Evolutionary conservation across 2,113 vertebrate genomes (phyloP).

Genomic region (Varanus salvator): DNA sequence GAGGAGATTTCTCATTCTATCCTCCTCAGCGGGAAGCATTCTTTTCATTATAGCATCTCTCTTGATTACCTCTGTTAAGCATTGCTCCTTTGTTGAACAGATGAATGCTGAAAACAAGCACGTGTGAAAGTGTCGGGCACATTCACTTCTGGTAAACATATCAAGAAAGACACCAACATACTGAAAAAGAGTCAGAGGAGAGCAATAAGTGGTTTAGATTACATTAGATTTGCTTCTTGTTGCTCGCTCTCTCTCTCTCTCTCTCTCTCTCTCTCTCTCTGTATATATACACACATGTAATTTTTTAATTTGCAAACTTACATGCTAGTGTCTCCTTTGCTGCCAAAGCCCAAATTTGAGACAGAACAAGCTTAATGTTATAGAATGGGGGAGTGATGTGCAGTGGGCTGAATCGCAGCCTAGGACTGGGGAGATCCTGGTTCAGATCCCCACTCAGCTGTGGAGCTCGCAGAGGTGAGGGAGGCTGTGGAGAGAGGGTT

Average conservation of each 20-base stretch:
- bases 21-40: not conserved
- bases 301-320: not conserved
- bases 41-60: not conserved
- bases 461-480: not conserved
- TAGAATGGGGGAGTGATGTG: not conserved
- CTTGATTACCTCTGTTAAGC: not conserved
- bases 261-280: no score
- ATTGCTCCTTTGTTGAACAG: not conserved
- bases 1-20: not conserved
- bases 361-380: not conserved
- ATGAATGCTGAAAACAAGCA: not conserved
- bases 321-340: not conserved
- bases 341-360: not conserved
- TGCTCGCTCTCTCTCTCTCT: not conserved
- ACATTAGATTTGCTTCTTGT: not conserved
- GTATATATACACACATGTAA: no score
- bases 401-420: not conserved
- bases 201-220: not conserved
- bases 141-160: not conserved
- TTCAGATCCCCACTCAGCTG: not conserved
- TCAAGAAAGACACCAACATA: not conserved
- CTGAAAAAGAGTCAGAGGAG: not conserved
- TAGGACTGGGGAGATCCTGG: not conserved
- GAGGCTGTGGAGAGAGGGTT: not conserved
- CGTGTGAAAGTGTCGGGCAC: not conserved